Evolutionary conservation across 2,113 vertebrate genomes (phyloP).

Genomic region (Herpetotheres cachinnans): DNA sequence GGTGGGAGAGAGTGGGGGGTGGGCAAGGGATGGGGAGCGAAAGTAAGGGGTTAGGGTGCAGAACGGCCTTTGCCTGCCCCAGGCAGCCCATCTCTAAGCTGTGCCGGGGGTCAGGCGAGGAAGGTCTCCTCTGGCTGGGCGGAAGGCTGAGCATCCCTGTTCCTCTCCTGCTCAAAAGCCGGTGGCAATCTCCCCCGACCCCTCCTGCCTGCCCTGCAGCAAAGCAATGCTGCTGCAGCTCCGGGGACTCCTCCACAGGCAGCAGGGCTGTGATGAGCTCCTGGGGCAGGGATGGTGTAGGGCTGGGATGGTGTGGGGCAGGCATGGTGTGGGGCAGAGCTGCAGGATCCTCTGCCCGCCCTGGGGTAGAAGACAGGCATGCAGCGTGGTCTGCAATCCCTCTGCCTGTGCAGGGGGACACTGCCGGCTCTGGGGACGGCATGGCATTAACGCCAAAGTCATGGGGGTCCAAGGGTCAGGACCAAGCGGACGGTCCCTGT

Average conservation of each 20-base stretch:
- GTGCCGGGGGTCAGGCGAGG: not conserved
- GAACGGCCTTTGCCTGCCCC: fast-evolving
- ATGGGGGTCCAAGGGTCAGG: not conserved
- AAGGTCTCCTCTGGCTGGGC: not conserved
- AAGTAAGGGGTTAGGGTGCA: not conserved
- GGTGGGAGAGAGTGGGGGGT: no score
- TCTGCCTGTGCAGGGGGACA: fast-evolving
- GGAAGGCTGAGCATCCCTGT: not conserved
- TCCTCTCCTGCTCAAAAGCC: fast-evolving
- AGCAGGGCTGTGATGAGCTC: not conserved
- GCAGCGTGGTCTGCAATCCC: not conserved
- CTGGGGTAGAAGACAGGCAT: not conserved
- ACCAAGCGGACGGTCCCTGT: fast-evolving
- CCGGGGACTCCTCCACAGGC: fast-evolving
- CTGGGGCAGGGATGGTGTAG: not conserved
- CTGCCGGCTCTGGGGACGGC: not conserved
- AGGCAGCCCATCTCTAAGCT: not conserved
- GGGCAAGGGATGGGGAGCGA: not conserved
- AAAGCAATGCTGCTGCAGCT: not conserved
- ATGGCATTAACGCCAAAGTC: fast-evolving
- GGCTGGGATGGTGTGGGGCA: not conserved
- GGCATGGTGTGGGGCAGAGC: not conserved
- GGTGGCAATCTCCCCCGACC: fast-evolving
- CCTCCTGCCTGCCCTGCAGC: not conserved
- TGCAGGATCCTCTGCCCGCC: not conserved